These are phyloP conservation scores for Zaprionus vittiger DNA, from an alignment of 1,140 invertebrate species.

Conservation along the genomic window DNA sequence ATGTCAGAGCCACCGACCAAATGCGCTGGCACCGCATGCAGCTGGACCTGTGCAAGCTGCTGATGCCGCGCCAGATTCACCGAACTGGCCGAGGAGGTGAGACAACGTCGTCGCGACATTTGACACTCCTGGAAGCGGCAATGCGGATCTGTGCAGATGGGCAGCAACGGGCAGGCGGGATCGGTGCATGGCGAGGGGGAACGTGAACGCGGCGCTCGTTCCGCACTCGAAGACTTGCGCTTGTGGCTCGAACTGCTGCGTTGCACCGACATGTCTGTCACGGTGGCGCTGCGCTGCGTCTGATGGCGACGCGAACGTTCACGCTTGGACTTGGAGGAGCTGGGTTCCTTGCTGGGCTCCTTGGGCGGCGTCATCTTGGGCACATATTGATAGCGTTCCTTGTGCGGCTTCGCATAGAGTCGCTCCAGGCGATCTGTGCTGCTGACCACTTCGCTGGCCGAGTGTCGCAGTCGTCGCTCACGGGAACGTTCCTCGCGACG, in stretches of 20 bases:
- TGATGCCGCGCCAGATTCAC: slow-evolving; percentile 77
- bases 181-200: slow-evolving; percentile 82
- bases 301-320: slow-evolving; percentile 82
- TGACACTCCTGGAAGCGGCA: slow-evolving; percentile 80
- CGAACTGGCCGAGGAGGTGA: slow-evolving; percentile 72
- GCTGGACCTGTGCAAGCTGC: slow-evolving; percentile 76
- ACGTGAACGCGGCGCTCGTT: slow-evolving; percentile 74
- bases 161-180: slow-evolving; percentile 80
- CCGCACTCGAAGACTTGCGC: slow-evolving; percentile 82
- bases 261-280: slow-evolving; percentile 79
- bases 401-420: slow-evolving; percentile 79
- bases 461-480: slow-evolving; percentile 68
- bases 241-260: slow-evolving; percentile 52
- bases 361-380: slow-evolving; percentile 62
- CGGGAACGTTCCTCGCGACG: slow-evolving; percentile 61
- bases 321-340: slow-evolving; percentile 58
- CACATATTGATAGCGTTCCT: slow-evolving; percentile 83
- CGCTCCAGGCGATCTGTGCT: slow-evolving; percentile 66
- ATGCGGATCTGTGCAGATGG: slow-evolving; percentile 83
- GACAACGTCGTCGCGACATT: slow-evolving; percentile 47
- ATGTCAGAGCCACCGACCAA: slow-evolving; percentile 66
- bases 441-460: slow-evolving; percentile 76
- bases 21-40: slow-evolving; percentile 78
- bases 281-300: slow-evolving; percentile 83
- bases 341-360: slow-evolving; percentile 5